Base-by-base conservation (phyloP, 2,113 vertebrate species). In the Trichomycterus rosablanca region DNA sequence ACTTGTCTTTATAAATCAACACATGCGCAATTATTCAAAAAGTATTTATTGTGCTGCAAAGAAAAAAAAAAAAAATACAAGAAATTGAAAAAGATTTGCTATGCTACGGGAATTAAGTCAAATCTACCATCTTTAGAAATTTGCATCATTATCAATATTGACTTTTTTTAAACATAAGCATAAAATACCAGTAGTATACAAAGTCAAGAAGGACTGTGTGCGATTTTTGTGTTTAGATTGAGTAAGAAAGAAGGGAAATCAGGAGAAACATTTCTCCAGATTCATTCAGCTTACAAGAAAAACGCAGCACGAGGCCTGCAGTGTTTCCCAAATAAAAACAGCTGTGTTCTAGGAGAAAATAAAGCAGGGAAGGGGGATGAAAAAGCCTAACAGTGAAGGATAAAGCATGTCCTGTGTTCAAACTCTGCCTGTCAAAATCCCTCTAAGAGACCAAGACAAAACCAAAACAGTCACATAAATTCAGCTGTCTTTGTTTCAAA, bases 41-140 rank as follows among this genome's bases (percentile, higher is more conserved):
- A 76, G 73, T 81, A 84, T 88, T 90, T 88, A 86, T 86, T 88
- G 85, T 89, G 84, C 84, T 88, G 86, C 83, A 80, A 86, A 83
- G 80, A 90, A 84, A 80, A 76, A 77, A 77, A 57, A 67, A 74
- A 76, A 76, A 64, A 70, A 77, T 75, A 75, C 74, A 76, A 68
- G 68, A 76, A 87, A 76, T 79, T 86, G 83, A 87, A 81, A 84
- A 84, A 83, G 84, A 86, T 85, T 84, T 75, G 81, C 80, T 81
- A 79, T 84, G 85, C 87, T 80, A 83, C 78, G 73, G 83, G 81
- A 87, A 87, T 87, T 88, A 44, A 88, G 88, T 88, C 88, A 89
- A 84, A 83, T 85, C 84, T 86, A 85, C 84, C 89, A 81, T 81
- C 83, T 83, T 72, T 70, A 68, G 62, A 76, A 73, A 78, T 69